Conservation (phyloP, 2,797 vertebrate genomes). For the Chaenodraco wilsoni region DNA sequence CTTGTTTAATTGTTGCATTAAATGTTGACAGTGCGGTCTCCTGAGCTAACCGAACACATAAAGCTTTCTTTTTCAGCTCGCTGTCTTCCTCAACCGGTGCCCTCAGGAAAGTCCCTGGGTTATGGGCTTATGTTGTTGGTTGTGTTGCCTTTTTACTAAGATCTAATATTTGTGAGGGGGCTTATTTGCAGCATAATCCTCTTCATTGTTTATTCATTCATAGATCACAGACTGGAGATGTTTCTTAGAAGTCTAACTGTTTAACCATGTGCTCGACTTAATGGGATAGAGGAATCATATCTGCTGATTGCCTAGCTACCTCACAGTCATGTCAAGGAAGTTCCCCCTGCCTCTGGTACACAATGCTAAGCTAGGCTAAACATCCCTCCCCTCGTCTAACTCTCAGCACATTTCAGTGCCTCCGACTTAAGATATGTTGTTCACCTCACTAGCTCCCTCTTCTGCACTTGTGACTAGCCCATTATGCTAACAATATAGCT, state of each 20-base stretch:
- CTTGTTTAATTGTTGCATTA: not conserved
- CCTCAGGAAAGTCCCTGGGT: slow-evolving; percentile 9
- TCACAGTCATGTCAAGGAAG: not conserved
- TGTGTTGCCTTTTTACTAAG: not conserved
- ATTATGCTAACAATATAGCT: no score
- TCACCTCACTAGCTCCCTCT: not conserved
- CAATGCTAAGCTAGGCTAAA: not conserved
- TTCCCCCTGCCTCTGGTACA: not conserved
- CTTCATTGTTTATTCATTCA: not conserved
- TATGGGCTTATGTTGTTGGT: not conserved
- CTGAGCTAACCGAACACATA: slow-evolving; percentile 21
- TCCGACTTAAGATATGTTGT: not conserved
- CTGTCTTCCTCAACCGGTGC: slow-evolving; percentile 4
- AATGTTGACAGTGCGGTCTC: not conserved
- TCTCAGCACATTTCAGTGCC: no score
- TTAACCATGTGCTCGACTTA: no score
- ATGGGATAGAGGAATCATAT: no score
- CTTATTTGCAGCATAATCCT: not conserved
- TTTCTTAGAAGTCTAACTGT: no score
- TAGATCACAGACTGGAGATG: not conserved
- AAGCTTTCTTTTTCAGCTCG: not conserved
- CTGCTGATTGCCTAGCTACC: no score
- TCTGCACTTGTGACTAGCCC: not conserved
- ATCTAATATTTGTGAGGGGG: not conserved
- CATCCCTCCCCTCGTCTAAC: no score